Percentiles rank a stretch among this genome's conserved stretches.
These are phyloP conservation scores for Enteromius radiatus DNA, from an alignment of 2,797 vertebrate genomes.

Conservation along the genomic window DNA sequence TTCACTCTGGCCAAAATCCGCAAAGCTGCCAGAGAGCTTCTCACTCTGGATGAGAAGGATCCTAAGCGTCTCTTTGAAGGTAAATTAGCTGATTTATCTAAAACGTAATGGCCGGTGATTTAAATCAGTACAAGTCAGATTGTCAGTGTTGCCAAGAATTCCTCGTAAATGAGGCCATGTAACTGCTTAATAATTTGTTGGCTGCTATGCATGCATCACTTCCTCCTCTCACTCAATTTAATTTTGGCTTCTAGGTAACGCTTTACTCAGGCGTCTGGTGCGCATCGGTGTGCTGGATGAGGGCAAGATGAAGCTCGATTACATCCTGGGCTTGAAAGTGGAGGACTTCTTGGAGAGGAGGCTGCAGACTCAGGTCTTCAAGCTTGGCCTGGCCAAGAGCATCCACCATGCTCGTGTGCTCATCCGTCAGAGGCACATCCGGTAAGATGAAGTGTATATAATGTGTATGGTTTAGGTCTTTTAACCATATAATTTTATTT, in stretches of 20 bases:
- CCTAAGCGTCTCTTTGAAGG: slow-evolving; percentile 91
- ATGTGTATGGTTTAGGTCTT: background rate
- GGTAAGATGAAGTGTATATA: slow-evolving; percentile 72
- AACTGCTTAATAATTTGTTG: background rate
- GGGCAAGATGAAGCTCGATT: slow-evolving; percentile 97
- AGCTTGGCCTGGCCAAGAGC: slow-evolving; percentile 92
- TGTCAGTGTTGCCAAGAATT: slow-evolving; percentile 78
- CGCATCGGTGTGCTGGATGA: slow-evolving; percentile 93
- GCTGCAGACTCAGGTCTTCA: slow-evolving; percentile 95
- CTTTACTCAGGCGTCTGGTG: slow-evolving; percentile 89
- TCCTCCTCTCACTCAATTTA: no score
- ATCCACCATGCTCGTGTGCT: slow-evolving; percentile 94
- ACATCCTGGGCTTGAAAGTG: slow-evolving; percentile 93
- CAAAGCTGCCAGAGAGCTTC: slow-evolving; percentile 92
- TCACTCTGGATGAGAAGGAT: slow-evolving; percentile 93
- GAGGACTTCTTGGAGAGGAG: slow-evolving; percentile 95
- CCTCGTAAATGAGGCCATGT: slow-evolving; percentile 80
- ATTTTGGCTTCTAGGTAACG: slow-evolving; percentile 81
- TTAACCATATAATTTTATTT: background rate
- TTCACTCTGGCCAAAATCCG: slow-evolving; percentile 95
- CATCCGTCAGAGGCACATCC: slow-evolving; percentile 94
- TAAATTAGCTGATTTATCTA: slow-evolving; percentile 44
- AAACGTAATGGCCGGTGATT: slow-evolving; percentile 70
- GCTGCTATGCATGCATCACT: background rate
- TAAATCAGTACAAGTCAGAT: slow-evolving; percentile 70